Base-by-base conservation (phyloP, 1,140 invertebrate genomes). In the Aphis gossypii region DNA sequence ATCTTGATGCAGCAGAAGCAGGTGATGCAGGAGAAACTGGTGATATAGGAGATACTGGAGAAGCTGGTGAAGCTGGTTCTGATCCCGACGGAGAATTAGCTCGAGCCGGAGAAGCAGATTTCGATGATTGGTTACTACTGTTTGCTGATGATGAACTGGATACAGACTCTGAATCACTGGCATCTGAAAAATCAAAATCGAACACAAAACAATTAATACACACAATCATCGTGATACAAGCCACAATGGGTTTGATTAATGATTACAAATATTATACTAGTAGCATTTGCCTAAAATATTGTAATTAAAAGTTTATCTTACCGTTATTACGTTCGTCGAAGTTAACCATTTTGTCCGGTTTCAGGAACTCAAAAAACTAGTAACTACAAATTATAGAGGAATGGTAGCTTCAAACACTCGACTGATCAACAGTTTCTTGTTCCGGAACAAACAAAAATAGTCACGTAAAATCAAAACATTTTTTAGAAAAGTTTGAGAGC, bases 71-170 rank as follows among this genome's bases (percentile, higher is more conserved):
- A 4, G n/a, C n/a, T 76, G 4, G 92, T 93, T 93, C 92, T 21
- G 92, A 93, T 54, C 82, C 92, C 20, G 92, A 93, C 8, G 48
- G 92, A 4, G 92, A 86, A 54, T 86, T 83, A 86, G 76, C 46
- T n/a, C 48, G 48, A 18, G 9, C 76, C 23, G 92, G 82, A 54
- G 92, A 54, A 38, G 92, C 82, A n/a, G 82, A 93, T 56, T 48
- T 84, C 8, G 92, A 93, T 25, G 92, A 93, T 84, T 93, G 92
- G 21, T 93, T 93, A 20, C 92, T 93, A 14, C 92, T 93, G 44
- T 54, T 86, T 30, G 82, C 92, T 30, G 92, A 93, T n/a, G 92
- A 93, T 2, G 92, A 93, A 93, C 92, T 93, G 2, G 92, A 54
- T 9, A 93, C 76, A n/a, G 92, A 93, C n/a, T 93, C 92, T 0